Percentiles rank a stretch among this genome's conserved stretches.
Evolutionary conservation across 2,113 vertebrate species (phyloP).

Genomic region (Probosciger aterrimus): DNA sequence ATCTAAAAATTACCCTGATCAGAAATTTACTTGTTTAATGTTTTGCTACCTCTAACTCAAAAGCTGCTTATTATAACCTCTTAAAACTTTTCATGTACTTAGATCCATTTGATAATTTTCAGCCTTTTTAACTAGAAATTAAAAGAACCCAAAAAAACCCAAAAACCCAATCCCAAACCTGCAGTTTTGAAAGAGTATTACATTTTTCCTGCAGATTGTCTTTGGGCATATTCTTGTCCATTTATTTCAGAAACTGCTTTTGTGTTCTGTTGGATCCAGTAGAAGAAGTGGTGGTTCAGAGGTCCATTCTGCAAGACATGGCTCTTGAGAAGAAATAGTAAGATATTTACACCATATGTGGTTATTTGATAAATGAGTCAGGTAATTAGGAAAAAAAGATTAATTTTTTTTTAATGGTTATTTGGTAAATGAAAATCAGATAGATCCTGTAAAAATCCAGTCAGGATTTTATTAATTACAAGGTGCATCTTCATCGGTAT

Average conservation of each 20-base stretch:
- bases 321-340: background rate
- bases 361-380: background rate
- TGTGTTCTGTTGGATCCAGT: background rate
- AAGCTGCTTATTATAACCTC: slow-evolving; percentile 19
- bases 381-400: background rate
- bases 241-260: background rate
- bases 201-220: background rate
- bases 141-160: background rate
- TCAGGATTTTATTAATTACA: background rate
- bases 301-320: background rate
- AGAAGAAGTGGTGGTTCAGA: background rate
- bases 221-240: background rate
- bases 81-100: background rate
- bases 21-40: slow-evolving; percentile 32
- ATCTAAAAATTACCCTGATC: slow-evolving; percentile 32
- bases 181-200: background rate
- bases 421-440: background rate
- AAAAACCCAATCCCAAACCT: background rate
- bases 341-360: background rate
- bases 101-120: slow-evolving; percentile 5
- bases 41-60: slow-evolving; percentile 37
- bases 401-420: background rate
- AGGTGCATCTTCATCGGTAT: background rate
- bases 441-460: background rate
- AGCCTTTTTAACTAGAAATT: background rate